Conservation (phyloP, 2,888 invertebrate species). For the Diloba caeruleocephala region DNA sequence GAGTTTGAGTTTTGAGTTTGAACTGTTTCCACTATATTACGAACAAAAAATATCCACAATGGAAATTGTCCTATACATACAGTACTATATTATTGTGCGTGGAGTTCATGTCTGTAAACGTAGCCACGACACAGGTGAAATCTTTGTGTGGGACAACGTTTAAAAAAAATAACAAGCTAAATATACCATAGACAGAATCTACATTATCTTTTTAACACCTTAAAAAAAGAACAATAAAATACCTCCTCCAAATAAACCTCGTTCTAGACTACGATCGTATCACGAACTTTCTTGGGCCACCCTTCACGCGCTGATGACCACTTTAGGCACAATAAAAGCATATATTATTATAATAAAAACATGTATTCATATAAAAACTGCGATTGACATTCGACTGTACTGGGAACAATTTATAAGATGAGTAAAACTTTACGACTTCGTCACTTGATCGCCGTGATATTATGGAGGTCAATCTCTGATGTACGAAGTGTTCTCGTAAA, state of each 20-base stretch:
- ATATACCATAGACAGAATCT: too few species aligned
- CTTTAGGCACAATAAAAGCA: slow-evolving; percentile 57
- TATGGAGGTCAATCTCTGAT: slow-evolving; percentile 44
- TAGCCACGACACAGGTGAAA: too few species aligned
- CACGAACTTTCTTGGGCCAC: slow-evolving; percentile 54
- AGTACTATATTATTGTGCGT: too few species aligned
- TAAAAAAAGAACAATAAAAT: slow-evolving; percentile 1
- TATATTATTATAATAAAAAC: slow-evolving; percentile 56
- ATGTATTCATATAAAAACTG: slow-evolving; percentile 52
- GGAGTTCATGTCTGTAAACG: too few species aligned
- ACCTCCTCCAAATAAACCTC: slow-evolving; percentile 25
- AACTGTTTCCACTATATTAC: too few species aligned
- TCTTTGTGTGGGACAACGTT: too few species aligned
- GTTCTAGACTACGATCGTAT: slow-evolving; percentile 24
- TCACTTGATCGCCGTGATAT: slow-evolving; percentile 26
- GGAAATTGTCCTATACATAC: too few species aligned
- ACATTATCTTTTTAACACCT: too few species aligned
- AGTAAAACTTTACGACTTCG: slow-evolving; percentile 48
- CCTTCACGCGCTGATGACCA: slow-evolving; percentile 56
- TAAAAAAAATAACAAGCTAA: too few species aligned
- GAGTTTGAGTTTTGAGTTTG: too few species aligned
- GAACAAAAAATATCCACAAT: too few species aligned
- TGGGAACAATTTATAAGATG: slow-evolving; percentile 41
- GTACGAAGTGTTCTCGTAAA: slow-evolving; percentile 33
- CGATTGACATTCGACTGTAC: slow-evolving; percentile 39